Evolutionary conservation across 2,113 vertebrate species (phyloP).

Genomic region (Bungarus multicinctus): DNA sequence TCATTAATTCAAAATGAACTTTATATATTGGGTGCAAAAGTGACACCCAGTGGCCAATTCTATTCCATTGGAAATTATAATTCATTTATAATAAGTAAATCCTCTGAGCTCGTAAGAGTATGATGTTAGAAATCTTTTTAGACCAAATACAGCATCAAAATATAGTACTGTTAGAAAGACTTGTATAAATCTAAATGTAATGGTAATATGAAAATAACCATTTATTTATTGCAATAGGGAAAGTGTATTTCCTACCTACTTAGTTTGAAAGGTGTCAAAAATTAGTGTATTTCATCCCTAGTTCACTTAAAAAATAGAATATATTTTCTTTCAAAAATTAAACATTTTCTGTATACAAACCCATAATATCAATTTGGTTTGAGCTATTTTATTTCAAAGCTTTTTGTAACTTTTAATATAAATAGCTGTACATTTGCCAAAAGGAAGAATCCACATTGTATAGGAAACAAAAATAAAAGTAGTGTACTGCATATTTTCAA

Average conservation of each 20-base stretch:
- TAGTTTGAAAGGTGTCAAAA: conserved; percentile 47
- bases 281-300: conserved; percentile 53
- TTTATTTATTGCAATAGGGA: conserved; percentile 42
- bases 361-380: conserved; percentile 36
- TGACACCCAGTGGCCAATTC: conserved; percentile 33
- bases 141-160: conserved; percentile 20
- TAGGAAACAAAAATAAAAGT: not conserved
- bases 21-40: conserved; percentile 11
- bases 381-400: conserved; percentile 45
- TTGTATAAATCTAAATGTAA: conserved; percentile 54
- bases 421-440: not conserved
- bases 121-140: conserved; percentile 31
- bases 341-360: conserved; percentile 25
- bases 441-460: not conserved
- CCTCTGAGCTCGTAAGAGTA: conserved; percentile 6
- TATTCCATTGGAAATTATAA: conserved; percentile 34
- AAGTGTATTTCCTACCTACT: conserved; percentile 46
- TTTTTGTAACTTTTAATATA: conserved; percentile 29
- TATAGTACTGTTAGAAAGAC: conserved; percentile 41
- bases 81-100: conserved; percentile 30
- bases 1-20: conserved; percentile 35
- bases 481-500: not conserved
- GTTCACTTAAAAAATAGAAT: conserved; percentile 47
- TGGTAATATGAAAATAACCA: conserved; percentile 36
- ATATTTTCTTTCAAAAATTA: conserved; percentile 25